Conservation (phyloP, 2,888 invertebrate genomes). For the Ernsta delagoae region DNA sequence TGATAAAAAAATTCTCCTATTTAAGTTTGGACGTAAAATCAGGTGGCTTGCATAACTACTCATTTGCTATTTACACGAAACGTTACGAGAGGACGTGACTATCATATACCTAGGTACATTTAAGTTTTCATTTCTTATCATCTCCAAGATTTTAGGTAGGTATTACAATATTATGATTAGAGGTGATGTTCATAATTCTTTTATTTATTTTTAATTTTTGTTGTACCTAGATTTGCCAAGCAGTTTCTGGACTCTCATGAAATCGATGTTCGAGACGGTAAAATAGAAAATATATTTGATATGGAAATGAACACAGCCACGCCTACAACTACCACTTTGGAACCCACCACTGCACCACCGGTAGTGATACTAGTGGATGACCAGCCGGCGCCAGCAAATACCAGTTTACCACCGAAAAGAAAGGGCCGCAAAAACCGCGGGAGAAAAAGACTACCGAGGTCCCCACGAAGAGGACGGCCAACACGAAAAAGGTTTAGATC, state of each 20-base stretch:
- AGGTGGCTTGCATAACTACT: too few relatives aligned
- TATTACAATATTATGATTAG: too few relatives aligned
- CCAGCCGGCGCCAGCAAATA: constrained; percentile 71
- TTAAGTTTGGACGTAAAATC: too few relatives aligned
- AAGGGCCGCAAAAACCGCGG: constrained; percentile 70
- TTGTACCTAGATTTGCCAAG: constrained; percentile 88
- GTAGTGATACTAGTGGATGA: constrained; percentile 78
- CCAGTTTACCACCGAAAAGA: constrained; percentile 59
- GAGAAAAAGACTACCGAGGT: constrained; percentile 67
- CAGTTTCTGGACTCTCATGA: constrained; percentile 89
- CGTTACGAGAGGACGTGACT: too few relatives aligned
- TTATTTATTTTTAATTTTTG: too few relatives aligned
- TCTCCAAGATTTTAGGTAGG: too few relatives aligned
- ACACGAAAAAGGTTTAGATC: constrained; percentile 80
- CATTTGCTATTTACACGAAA: too few relatives aligned
- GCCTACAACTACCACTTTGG: constrained; percentile 57
- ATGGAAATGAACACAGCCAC: constrained; percentile 65
- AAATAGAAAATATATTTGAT: constrained; percentile 66
- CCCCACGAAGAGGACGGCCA: constrained; percentile 74
- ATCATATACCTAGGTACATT: too few relatives aligned
- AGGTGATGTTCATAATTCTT: too few relatives aligned
- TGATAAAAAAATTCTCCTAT: too few relatives aligned
- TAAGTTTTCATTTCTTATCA: too few relatives aligned
- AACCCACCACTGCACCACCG: constrained; percentile 66
- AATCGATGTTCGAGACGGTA: constrained; percentile 77